Evolutionary conservation across 2,113 vertebrate species (phyloP).

Genomic region (Sapajus apella): DNA sequence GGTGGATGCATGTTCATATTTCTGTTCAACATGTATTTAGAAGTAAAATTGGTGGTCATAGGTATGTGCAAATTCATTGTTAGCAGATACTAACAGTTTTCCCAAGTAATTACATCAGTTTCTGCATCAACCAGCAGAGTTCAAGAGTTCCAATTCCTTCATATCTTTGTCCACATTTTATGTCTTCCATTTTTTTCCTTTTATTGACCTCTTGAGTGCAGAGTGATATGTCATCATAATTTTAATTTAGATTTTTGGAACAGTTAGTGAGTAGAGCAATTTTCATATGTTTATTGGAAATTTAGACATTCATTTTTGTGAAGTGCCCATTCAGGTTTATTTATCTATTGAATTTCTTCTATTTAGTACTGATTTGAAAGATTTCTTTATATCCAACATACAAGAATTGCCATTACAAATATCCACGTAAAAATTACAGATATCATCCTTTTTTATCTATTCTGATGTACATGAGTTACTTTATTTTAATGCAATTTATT

Average conservation of each 20-base stretch:
- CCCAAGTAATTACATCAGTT: background rate
- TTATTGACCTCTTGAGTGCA: background rate
- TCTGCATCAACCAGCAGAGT: background rate
- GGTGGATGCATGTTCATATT: background rate
- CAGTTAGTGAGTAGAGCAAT: background rate
- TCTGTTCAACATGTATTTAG: background rate
- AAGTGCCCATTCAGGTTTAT: background rate
- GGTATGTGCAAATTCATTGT: background rate
- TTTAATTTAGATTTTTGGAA: background rate
- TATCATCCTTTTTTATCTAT: background rate
- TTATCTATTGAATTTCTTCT: background rate
- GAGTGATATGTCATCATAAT: background rate
- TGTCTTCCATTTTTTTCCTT: background rate
- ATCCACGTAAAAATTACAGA: background rate
- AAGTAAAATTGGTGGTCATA: background rate
- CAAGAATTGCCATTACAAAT: background rate
- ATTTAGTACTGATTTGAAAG: background rate
- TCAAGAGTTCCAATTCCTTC: background rate
- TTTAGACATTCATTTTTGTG: background rate
- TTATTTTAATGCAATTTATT: slow-evolving; percentile 21
- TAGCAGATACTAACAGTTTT: background rate
- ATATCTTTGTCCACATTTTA: background rate
- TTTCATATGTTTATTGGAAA: background rate
- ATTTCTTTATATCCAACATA: background rate
- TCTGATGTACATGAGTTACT: background rate